Conservation (phyloP, 2,797 vertebrate genomes). For the Aulostomus chinensis region DNA sequence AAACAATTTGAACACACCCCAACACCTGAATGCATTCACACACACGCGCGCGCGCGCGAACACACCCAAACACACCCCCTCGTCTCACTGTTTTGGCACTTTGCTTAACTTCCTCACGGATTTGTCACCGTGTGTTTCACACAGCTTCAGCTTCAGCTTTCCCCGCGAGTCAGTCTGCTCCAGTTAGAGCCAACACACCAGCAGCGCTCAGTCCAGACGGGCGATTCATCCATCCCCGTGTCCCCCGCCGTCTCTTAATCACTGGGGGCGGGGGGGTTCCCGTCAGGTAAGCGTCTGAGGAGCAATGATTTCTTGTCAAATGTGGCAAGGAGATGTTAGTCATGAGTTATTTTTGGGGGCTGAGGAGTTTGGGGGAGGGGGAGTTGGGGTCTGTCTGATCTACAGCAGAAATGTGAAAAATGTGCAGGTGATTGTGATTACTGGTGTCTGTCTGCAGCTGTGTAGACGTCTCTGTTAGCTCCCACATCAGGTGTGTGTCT, state of each 20-base stretch:
- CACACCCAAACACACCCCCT: constrained; percentile 38
- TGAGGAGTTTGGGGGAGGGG: background rate
- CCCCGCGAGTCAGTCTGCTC: constrained; percentile 6
- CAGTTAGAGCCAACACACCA: constrained; percentile 4
- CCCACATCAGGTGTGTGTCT: constrained; percentile 11
- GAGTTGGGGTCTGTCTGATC: constrained; percentile 28
- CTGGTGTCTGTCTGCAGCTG: constrained; percentile 35
- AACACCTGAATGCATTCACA: constrained; percentile 5
- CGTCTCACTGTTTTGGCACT: constrained; percentile 11
- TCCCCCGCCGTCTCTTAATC: constrained; percentile 58
- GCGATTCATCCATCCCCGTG: constrained; percentile 33
- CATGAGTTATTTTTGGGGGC: constrained; percentile 48
- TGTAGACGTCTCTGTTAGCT: constrained; percentile 17
- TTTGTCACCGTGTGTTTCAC: constrained; percentile 50
- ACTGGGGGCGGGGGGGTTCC: constrained; percentile 15
- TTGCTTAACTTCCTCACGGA: constrained; percentile 27
- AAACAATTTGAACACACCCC: constrained; percentile 11
- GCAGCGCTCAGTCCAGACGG: constrained; percentile 40
- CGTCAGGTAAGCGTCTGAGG: constrained; percentile 52
- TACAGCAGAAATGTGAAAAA: constrained; percentile 44
- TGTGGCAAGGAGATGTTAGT: constrained; percentile 29
- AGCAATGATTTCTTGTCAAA: constrained; percentile 57
- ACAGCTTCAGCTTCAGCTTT: constrained; percentile 6
- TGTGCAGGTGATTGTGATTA: constrained; percentile 53
- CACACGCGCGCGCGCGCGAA: background rate